Conservation (phyloP, 64 coral and sea anemone genomes). For the Actinia equina region DNA sequence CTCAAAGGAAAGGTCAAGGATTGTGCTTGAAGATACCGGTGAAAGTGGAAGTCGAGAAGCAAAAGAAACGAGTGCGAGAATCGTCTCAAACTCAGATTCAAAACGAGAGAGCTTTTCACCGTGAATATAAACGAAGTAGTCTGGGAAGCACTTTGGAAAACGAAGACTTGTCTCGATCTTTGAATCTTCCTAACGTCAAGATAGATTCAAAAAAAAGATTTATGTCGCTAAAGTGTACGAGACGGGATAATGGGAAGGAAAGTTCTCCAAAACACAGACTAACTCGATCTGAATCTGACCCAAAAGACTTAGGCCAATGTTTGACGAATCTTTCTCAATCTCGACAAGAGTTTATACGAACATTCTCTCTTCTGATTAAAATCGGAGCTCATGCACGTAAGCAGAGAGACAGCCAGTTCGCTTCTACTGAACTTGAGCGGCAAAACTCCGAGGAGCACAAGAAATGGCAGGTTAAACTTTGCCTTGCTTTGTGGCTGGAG, state of each 20-base stretch:
- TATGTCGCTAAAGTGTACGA: slow-evolving; percentile 70
- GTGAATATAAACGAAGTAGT: slow-evolving; percentile 70
- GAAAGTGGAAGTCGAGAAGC: slow-evolving; percentile 56
- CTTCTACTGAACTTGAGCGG: slow-evolving; percentile 38
- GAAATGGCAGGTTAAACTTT: slow-evolving; percentile 73
- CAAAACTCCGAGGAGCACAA: slow-evolving; percentile 85
- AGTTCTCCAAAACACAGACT: background rate
- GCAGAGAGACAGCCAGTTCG: slow-evolving; percentile 65
- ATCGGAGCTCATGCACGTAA: slow-evolving; percentile 74
- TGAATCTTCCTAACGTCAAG: slow-evolving; percentile 76
- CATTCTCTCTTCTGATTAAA: slow-evolving; percentile 82
- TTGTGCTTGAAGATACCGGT: slow-evolving; percentile 46
- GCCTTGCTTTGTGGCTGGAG: slow-evolving; percentile 90
- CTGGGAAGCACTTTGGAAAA: slow-evolving; percentile 22
- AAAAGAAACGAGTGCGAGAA: slow-evolving; percentile 50
- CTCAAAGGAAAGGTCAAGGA: slow-evolving; percentile 41
- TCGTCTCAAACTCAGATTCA: slow-evolving; percentile 32
- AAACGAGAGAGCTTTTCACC: slow-evolving; percentile 70
- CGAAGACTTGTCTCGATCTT: slow-evolving; percentile 18
- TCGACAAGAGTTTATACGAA: slow-evolving; percentile 73
- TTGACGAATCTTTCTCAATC: background rate
- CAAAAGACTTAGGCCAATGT: background rate
- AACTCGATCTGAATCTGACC: slow-evolving; percentile 57
- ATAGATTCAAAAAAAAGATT: slow-evolving; percentile 73
- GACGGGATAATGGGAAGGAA: background rate